Evolutionary conservation across 2,113 vertebrate genomes (phyloP).

Genomic region (Perognathus longimembris): DNA sequence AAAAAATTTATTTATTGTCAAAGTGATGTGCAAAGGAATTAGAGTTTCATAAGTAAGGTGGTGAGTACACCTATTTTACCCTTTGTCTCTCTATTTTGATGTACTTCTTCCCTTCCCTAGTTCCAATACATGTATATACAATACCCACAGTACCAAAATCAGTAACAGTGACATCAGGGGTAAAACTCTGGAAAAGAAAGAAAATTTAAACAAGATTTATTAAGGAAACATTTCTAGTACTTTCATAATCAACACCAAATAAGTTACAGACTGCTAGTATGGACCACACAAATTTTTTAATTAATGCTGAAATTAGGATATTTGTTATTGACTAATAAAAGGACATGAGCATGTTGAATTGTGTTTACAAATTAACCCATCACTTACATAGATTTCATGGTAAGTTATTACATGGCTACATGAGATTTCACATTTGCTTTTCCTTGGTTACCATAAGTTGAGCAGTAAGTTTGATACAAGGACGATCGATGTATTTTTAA

Average conservation of each 20-base stretch:
- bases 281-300: slow-evolving; percentile 38
- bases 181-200: too few species aligned
- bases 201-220: slow-evolving; percentile 34
- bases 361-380: slow-evolving; percentile 24
- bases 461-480: not conserved
- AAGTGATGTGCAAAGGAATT: too few species aligned
- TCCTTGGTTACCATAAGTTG: too few species aligned
- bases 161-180: too few species aligned
- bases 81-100: too few species aligned
- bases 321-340: slow-evolving; percentile 63
- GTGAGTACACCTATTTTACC: too few species aligned
- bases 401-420: slow-evolving; percentile 16
- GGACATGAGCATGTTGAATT: slow-evolving; percentile 12
- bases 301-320: slow-evolving; percentile 41
- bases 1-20: too few species aligned
- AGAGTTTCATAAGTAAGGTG: too few species aligned
- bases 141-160: too few species aligned
- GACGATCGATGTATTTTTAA: not conserved
- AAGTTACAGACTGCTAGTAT: slow-evolving; percentile 5
- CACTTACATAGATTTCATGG: slow-evolving; percentile 31
- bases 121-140: too few species aligned
- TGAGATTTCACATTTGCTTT: slow-evolving; percentile 11
- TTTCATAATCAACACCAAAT: not conserved
- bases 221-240: not conserved
- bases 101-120: too few species aligned